Base-by-base conservation (phyloP, 2,797 vertebrate species). In the Manis pentadactyla region DNA sequence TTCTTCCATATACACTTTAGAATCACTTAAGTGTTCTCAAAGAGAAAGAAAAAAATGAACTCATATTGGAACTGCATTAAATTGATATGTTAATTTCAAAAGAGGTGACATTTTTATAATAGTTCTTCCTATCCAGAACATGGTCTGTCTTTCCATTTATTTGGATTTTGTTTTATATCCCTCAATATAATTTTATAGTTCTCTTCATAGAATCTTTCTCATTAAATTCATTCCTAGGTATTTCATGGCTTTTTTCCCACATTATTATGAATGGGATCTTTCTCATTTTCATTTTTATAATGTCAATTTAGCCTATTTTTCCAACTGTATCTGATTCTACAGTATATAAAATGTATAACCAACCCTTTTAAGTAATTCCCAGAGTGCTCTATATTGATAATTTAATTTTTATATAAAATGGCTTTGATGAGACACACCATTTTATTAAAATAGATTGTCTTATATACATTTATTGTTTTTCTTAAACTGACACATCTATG, bases 181-280 rank as follows among this genome's bases (percentile, higher is more conserved):
- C 87, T 95, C 82, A 90, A 57, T 78, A 93, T 92, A 97, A 90
- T 75, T 97, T 93, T 90, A 92, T 69, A 78, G 61, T 74, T 84
- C 61, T 78, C 61, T 75, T 96, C 69, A 88, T 63, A 49, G 29
- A 88, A n/a, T 75, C 77, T 90, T 96, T 93, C 74, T 87, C 75
- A 74, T 79, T 92, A 92, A 95, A 90, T 94, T 68, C 73, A 90
- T 66, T 92, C 73, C 51, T 55, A 82, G 27, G 27, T 82, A 96
- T 92, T 96, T 93, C 51, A 86, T 73, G 57, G 34, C 42, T 84
- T 87, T 82, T 83, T 25, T 21, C 18, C 53, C 18, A 78, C 19
- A 34, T 77, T 42, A 77, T 69, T 78, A 92, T 31, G 31, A 97
- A 85, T 51, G 61, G 10, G 46, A 87, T 87, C 37, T 14, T 92